A percentile compares a stretch with the other conserved stretches of the same genome.
These are phyloP conservation scores for Drosophila borborema DNA, from an alignment of 2,888 invertebrate species.

Conservation along the genomic window DNA sequence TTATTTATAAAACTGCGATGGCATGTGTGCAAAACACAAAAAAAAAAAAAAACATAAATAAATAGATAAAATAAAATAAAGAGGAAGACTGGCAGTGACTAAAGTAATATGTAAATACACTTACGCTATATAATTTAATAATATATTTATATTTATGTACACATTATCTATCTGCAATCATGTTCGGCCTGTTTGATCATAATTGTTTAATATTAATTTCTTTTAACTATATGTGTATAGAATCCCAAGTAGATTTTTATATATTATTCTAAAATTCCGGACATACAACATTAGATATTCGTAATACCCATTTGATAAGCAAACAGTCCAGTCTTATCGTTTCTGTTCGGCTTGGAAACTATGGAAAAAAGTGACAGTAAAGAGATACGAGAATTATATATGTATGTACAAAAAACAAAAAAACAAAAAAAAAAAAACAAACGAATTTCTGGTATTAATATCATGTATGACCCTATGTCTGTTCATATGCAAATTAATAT, in stretches of 20 bases:
- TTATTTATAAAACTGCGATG: not conserved
- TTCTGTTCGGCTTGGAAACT: conserved; percentile 8
- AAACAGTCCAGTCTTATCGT: conserved; percentile 40
- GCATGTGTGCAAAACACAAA: conserved; percentile 42
- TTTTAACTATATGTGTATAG: too few relatives aligned
- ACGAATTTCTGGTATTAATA: too few relatives aligned
- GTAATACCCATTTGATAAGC: not conserved
- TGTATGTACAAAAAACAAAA: not conserved
- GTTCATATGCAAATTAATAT: not conserved
- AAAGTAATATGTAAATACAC: not conserved
- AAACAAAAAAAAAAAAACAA: too few relatives aligned
- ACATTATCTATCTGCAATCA: not conserved
- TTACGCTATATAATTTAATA: not conserved
- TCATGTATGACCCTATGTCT: not conserved
- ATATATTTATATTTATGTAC: not conserved
- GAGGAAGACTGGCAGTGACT: not conserved
- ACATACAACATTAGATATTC: not conserved
- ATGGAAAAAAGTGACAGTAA: not conserved
- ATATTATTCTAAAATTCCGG: not conserved
- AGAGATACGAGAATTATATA: conserved; percentile 4
- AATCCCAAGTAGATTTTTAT: not conserved
- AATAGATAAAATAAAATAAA: not conserved
- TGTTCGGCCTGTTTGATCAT: too few relatives aligned
- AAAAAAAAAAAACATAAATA: too few relatives aligned
- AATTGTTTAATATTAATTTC: too few relatives aligned